phyloP scores from a whole-genome alignment of 2,113 vertebrate genomes.

The Eulacestoma nigropectus region DNA sequence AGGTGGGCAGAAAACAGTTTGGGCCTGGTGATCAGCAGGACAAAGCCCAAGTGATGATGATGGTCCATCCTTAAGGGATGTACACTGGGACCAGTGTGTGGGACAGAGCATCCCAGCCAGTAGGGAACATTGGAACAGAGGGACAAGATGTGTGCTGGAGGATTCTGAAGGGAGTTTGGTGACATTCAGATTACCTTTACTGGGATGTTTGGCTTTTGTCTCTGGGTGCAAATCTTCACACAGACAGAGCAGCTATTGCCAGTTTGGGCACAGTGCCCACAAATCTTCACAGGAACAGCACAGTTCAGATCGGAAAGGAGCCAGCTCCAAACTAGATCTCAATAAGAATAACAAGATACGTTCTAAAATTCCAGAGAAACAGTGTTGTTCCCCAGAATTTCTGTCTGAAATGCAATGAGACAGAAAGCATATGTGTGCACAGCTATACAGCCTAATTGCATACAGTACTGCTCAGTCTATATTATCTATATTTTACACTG shows the following conservation, averaged over 20 bases:
- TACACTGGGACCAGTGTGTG: background rate
- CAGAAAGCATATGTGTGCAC: background rate
- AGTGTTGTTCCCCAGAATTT: background rate
- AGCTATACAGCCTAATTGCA: background rate
- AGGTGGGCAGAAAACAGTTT: background rate
- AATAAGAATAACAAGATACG: background rate
- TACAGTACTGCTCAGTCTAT: background rate
- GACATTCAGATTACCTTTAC: background rate
- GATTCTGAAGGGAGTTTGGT: background rate
- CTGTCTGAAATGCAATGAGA: background rate
- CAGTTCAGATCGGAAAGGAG: background rate
- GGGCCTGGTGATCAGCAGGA: background rate
- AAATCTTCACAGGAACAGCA: background rate
- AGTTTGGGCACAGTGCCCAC: rapidly evolving
- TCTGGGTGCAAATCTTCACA: background rate
- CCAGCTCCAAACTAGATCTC: background rate
- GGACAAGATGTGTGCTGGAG: background rate
- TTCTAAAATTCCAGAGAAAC: background rate
- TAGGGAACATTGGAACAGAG: background rate
- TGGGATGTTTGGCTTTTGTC: background rate
- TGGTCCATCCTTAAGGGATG: background rate
- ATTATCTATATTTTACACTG: background rate
- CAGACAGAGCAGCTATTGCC: background rate
- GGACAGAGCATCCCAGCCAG: background rate
- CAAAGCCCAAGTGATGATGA: background rate